Conservation (phyloP, 2,888 invertebrate genomes). For the Andrena haemorrhoa region DNA sequence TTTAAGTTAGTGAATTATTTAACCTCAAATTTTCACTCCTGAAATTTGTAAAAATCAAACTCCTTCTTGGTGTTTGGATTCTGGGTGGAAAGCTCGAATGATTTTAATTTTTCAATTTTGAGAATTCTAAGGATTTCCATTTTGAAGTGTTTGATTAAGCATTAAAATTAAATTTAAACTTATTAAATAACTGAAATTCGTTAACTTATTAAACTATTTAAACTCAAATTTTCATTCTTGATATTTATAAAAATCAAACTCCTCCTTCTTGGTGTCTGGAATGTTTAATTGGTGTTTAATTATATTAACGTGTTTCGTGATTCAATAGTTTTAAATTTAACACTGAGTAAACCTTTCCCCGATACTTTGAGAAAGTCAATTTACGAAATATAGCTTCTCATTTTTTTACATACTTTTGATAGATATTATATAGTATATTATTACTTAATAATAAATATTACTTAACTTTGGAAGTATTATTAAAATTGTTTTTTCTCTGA, state of each 20-base stretch:
- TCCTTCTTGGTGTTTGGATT: constrained; percentile 88
- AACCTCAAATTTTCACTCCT: too few relatives aligned
- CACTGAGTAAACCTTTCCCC: not conserved
- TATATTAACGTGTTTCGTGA: not conserved
- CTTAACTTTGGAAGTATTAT: not conserved
- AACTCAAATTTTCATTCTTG: too few relatives aligned
- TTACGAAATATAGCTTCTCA: not conserved
- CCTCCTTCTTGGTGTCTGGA: constrained; percentile 87
- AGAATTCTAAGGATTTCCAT: not conserved
- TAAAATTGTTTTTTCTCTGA: not conserved
- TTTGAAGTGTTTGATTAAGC: too few relatives aligned
- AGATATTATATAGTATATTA: not conserved
- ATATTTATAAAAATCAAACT: too few relatives aligned
- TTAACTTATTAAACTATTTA: too few relatives aligned
- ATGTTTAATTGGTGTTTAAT: too few relatives aligned
- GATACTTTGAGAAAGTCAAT: not conserved
- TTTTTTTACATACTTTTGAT: not conserved
- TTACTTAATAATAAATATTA: not conserved
- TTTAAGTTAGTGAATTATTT: too few relatives aligned
- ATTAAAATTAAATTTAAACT: too few relatives aligned
- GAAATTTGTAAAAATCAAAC: too few relatives aligned
- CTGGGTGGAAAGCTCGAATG: constrained; percentile 87
- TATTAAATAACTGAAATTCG: too few relatives aligned
- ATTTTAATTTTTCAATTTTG: not conserved
- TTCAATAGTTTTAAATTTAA: not conserved